phyloP scores from a whole-genome alignment of 2,888 invertebrate species.

The Lamellibrachia satsuma region DNA sequence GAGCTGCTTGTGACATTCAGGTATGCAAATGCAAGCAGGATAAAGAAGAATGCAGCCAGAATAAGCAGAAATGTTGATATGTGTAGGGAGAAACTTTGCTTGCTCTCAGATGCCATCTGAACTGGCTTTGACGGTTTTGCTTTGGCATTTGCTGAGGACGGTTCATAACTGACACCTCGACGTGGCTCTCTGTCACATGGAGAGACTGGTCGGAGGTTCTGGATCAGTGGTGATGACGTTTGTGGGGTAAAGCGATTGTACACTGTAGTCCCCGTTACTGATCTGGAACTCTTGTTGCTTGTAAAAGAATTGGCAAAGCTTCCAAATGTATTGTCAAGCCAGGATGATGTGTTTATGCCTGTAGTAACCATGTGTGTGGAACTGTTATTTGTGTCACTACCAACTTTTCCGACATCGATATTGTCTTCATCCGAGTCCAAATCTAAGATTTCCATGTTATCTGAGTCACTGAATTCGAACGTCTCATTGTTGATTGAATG shows the following conservation, averaged over 20 bases:
- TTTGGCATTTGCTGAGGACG: background rate
- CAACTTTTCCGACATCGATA: background rate
- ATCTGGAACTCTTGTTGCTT: slow-evolving; percentile 6
- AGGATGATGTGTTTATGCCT: slow-evolving; percentile 9
- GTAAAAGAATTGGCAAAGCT: background rate
- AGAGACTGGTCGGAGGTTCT: background rate
- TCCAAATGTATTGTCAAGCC: slow-evolving; percentile 5
- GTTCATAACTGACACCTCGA: slow-evolving; percentile 10
- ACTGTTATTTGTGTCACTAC: slow-evolving; percentile 13
- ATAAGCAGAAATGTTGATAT: slow-evolving; percentile 22
- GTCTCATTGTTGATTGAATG: background rate
- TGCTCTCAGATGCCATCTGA: slow-evolving; percentile 13
- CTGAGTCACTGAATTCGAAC: slow-evolving; percentile 10
- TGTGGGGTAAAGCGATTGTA: slow-evolving; percentile 6
- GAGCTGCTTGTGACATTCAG: slow-evolving; percentile 14
- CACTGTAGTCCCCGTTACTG: background rate
- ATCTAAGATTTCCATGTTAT: background rate
- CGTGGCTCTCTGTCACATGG: background rate
- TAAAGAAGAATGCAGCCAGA: slow-evolving; percentile 22
- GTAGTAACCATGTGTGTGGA: slow-evolving; percentile 11
- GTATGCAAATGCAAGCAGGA: slow-evolving; percentile 12
- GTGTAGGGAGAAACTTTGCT: background rate
- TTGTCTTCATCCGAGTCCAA: background rate
- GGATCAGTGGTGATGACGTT: background rate
- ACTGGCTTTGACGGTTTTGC: slow-evolving; percentile 9